phyloP scores from a whole-genome alignment of 2,888 invertebrate species.

The Deroplatys truncata region DNA sequence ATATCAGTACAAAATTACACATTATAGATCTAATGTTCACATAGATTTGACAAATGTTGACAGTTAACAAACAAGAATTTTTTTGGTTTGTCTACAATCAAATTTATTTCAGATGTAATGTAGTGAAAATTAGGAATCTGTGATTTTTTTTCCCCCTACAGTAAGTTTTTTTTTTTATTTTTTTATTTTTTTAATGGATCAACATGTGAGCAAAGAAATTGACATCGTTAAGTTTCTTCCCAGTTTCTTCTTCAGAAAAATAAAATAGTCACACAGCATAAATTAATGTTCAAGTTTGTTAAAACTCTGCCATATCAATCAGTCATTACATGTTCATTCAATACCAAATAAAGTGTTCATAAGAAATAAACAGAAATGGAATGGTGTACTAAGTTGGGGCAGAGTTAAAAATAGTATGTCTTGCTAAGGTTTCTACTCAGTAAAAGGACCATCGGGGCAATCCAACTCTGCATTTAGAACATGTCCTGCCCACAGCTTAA shows the following conservation, averaged over 20 bases:
- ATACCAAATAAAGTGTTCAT: neutral
- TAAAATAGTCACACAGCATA: neutral
- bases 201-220: slow-evolving; percentile 29
- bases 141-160: neutral
- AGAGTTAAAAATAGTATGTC: neutral
- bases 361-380: neutral
- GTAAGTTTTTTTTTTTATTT: neutral
- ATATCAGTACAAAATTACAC: slow-evolving; percentile 1
- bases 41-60: slow-evolving; percentile 9
- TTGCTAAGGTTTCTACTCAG: neutral
- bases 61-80: neutral
- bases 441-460: neutral
- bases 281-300: neutral
- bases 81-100: neutral
- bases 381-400: neutral
- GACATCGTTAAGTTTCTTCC: slow-evolving; percentile 22
- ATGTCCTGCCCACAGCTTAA: too few species aligned
- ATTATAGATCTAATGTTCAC: slow-evolving; percentile 7
- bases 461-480: neutral
- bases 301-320: neutral
- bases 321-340: neutral
- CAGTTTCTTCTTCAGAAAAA: neutral
- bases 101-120: neutral
- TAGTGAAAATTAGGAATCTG: slow-evolving; percentile 1
- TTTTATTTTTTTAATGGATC: neutral